These are phyloP conservation scores for Petrocephalus sullivani DNA, from an alignment of 2,797 vertebrate species.

Conservation along the genomic window DNA sequence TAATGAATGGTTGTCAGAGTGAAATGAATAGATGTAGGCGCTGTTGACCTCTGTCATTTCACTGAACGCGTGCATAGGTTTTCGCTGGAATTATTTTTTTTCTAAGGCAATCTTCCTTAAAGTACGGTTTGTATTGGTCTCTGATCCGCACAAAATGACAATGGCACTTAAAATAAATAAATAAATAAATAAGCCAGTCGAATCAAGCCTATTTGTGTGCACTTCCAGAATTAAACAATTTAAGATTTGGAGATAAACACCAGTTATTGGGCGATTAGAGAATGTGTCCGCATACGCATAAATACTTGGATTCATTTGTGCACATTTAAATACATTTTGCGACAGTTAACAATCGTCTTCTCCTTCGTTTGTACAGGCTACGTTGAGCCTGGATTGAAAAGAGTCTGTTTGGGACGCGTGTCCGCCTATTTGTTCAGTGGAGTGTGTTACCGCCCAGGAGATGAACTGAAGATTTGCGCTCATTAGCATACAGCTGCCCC, in stretches of 20 bases:
- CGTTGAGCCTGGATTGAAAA: background rate
- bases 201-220: background rate
- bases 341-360: background rate
- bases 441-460: constrained; percentile 57
- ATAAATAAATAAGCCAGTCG: background rate
- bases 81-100: constrained; percentile 26
- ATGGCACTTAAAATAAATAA: background rate
- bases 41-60: constrained; percentile 14
- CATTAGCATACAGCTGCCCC: constrained; percentile 87
- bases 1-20: constrained; percentile 1
- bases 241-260: background rate
- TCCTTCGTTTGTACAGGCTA: background rate
- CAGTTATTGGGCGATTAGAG: background rate
- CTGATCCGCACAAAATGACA: constrained; percentile 64
- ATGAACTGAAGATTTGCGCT: constrained; percentile 50
- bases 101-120: constrained; percentile 11
- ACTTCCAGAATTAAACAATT: background rate
- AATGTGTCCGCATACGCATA: background rate
- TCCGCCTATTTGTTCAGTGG: constrained; percentile 68
- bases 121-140: constrained; percentile 45
- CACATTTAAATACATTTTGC: background rate
- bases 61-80: background rate
- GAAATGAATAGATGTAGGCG: background rate
- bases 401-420: constrained; percentile 36
- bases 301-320: background rate